Percentiles rank a stretch among this genome's conserved stretches.
phyloP scores from a whole-genome alignment of 1,140 invertebrate species.

The Choristoneura fumiferana region DNA sequence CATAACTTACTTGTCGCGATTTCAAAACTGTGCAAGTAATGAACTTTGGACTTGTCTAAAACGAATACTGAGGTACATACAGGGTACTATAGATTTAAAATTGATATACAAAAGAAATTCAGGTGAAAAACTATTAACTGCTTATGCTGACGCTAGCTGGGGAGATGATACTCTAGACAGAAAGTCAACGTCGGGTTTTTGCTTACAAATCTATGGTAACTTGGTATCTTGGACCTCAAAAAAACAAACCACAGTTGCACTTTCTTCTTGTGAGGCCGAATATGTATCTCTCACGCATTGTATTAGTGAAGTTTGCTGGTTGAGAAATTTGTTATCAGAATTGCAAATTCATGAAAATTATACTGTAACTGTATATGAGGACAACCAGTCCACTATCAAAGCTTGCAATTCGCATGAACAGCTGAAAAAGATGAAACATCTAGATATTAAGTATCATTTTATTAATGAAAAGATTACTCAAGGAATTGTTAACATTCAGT shows the following conservation, averaged over 20 bases:
- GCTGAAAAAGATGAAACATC: no score
- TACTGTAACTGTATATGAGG: not conserved
- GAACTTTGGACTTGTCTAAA: conserved; percentile 35
- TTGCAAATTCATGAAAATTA: not conserved
- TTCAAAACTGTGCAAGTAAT: conserved; percentile 33
- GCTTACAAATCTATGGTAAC: conserved; percentile 33
- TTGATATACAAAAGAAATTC: conserved; percentile 18
- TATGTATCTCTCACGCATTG: conserved; percentile 50
- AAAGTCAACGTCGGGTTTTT: conserved; percentile 46
- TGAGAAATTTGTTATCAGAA: conserved; percentile 19
- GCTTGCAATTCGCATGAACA: not conserved
- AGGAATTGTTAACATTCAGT: not conserved
- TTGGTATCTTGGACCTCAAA: conserved; percentile 45
- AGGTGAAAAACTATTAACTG: conserved; percentile 15
- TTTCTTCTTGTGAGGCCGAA: conserved; percentile 51
- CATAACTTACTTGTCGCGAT: conserved; percentile 41
- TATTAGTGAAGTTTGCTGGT: conserved; percentile 27
- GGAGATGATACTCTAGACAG: conserved; percentile 39
- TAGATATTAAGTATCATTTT: no score
- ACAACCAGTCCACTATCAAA: conserved; percentile 7
- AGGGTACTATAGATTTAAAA: conserved; percentile 32
- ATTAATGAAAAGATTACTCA: not conserved
- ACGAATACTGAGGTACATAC: conserved; percentile 46
- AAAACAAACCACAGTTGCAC: conserved; percentile 45
- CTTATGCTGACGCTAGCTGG: conserved; percentile 50